Base-by-base conservation (phyloP, 2,113 vertebrate species). In the Emydura subglobosa region DNA sequence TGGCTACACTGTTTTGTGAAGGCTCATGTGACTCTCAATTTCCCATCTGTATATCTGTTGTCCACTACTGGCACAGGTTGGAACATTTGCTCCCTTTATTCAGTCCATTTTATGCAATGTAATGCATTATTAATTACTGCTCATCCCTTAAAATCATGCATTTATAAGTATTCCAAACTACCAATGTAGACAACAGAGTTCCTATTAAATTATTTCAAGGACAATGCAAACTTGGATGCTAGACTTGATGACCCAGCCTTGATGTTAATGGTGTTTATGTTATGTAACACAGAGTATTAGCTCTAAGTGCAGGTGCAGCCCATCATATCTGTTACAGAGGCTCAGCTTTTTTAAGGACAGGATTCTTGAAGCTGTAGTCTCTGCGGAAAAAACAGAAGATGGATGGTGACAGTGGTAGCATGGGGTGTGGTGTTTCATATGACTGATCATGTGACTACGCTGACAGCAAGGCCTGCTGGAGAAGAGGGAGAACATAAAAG, bases 401-500 rank as follows among this genome's bases (percentile, higher is more conserved):
- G n/a, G 57, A 81, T 6, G 50, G 49, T 80, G 51, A 54, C 83
- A 82, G 34, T n/a, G 11, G 7, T 47, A 83, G 7, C 13, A n/a
- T 79, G 21, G 1, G 0, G 10, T 10, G 1, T 55, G 55, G 34
- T 5, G 34, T 54, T 80, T 12, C 57, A 29, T 4, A 21, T 1
- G 16, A 24, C 14, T 39, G 22, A 91, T 82, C 19, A 65, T 0
- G 0, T 29, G 9, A 51, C 31, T 0, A 1, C 25, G 16, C 42
- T 34, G 82, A 31, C 25, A 53, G 44, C 29, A 54, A 47, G 31
- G 76, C 7, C 19, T 92, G 11, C 72, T 87, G 7, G 53, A 89
- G 53, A 49, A 85, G 39, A 78, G 57, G 53, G 1, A 85, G 72
- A 72, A 78, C 42, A 74, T 68, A 59, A 83, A 57, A 88, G 6